These are phyloP conservation scores for Malurus alboscapulatus DNA, from an alignment of 2,113 vertebrate genomes.

Conservation along the genomic window DNA sequence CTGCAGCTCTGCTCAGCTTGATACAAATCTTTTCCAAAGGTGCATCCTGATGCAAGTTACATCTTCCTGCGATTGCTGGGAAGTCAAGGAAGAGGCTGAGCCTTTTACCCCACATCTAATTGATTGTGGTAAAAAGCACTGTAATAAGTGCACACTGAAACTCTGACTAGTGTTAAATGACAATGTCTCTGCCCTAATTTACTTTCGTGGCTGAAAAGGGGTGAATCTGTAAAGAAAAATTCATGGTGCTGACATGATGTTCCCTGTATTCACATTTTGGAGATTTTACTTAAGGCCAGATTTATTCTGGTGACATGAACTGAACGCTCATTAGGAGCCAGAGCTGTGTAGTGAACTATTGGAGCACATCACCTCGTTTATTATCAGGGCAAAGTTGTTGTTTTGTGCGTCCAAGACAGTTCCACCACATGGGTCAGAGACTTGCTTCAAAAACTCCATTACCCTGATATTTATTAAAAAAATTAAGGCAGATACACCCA, in stretches of 20 bases:
- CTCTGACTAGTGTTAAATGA: background rate
- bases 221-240: background rate
- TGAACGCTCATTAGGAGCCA: background rate
- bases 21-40: background rate
- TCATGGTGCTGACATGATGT: background rate
- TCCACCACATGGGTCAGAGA: background rate
- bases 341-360: background rate
- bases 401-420: background rate
- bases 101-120: background rate
- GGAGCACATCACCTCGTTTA: background rate
- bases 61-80: background rate
- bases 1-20: background rate
- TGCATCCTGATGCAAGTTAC: background rate
- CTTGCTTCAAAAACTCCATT: background rate
- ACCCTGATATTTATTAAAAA: background rate
- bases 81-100: background rate
- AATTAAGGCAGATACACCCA: background rate
- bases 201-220: background rate
- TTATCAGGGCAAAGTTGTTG: background rate
- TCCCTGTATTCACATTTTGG: accelerated
- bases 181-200: background rate
- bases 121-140: background rate
- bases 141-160: background rate
- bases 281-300: background rate
- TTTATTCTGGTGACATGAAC: background rate